Evolutionary conservation across 92 coral and sea anemone species (phyloP), one percentile per base, ranked within the genome.

Genomic region (Siderastrea radians): DNA sequence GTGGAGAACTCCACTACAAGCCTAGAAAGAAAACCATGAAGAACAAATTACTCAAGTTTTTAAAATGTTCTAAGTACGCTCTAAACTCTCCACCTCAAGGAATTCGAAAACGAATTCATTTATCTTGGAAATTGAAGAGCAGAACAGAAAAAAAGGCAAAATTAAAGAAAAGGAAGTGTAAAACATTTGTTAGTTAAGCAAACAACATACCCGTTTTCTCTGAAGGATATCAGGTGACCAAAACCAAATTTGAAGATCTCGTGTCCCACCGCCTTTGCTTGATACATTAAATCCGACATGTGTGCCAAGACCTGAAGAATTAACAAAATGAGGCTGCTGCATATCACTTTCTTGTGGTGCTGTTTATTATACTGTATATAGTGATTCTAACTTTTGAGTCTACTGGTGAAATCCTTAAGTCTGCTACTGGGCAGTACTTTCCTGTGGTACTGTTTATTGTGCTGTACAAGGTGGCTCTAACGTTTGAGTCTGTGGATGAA

Each of bases 1-100:
- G 89, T 92, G 72, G 83, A 72, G 49, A 92, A 92, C 87, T 83
- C 92, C 57, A 91, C 91, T 5, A 69, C n/a, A 77, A 82, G 72
- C 51, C 94, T 91, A 82, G 44, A 26, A 55, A 15, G 51, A 76
- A 38, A 72, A 7, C 6, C 49, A n/a, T 61, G 15, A n/a, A 16
- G 7, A 13, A 4, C 78, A 74, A n/a, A 11, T 45, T 26, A 26
- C 38, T 26, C 38, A 26, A 26, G 38, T 26, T 26, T 0, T 26
- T 26, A 26, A 26, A 26, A 26, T 26, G 38, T 26, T 26, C 38
- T 26, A 26, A 26, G 38, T 26, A 26, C 38, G 38, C 38, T 26
- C 38, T 26, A 26, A n/a, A 72, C 46, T 16, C 46, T 68, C 4
- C n/a, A 6, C 44, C 19, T 72, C 11, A 13, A 14, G 16, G 38